Conservation (phyloP, 2,797 vertebrate genomes). For the Galago senegalensis region DNA sequence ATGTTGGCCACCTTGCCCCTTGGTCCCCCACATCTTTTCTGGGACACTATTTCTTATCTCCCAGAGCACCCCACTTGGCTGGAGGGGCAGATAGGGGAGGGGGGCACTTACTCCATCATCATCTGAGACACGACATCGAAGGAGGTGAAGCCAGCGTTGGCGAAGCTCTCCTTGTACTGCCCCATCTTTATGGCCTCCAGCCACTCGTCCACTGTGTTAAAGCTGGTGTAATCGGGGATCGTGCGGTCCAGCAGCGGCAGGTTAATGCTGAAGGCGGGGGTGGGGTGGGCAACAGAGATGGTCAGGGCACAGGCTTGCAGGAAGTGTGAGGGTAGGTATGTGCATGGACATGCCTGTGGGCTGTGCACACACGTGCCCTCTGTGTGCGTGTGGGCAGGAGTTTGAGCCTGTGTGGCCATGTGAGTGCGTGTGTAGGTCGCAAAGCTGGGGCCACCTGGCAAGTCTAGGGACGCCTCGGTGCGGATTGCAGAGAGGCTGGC, state of each 20-base stretch:
- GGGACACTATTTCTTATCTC: background rate
- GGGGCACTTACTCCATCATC: conserved; percentile 98
- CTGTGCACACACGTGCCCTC: background rate
- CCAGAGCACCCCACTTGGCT: background rate
- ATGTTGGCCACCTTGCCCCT: background rate
- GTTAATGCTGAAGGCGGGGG: conserved; percentile 92
- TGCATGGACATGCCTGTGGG: background rate
- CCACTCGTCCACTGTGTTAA: conserved; percentile 99
- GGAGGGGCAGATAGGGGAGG: background rate
- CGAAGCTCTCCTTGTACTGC: conserved; percentile 99
- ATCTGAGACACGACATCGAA: conserved; percentile 99
- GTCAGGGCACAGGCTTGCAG: background rate
- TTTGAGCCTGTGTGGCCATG: background rate
- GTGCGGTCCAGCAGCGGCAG: conserved; percentile 98
- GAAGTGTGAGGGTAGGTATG: background rate
- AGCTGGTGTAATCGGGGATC: conserved; percentile 98
- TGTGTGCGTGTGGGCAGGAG: fast-evolving
- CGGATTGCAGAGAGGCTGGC: background rate
- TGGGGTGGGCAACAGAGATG: background rate
- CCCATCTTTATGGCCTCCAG: conserved; percentile 99
- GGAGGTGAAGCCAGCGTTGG: conserved; percentile 95
- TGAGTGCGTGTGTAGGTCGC: background rate
- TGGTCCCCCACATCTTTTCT: too few species aligned
- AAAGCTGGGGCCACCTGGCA: background rate
- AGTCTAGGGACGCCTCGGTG: background rate